Percentiles rank a stretch among this genome's conserved stretches.
phyloP scores from a whole-genome alignment of 1,140 invertebrate genomes.

The silkworm (Bombyx mori) region ASM3026992v2 NC_085129.1:4886501-4887000 shows the following conservation, averaged over 20 bases:
- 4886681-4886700: constrained; percentile 60
- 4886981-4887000: constrained; percentile 41
- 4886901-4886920: constrained; percentile 60
- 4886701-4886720: constrained; percentile 62
- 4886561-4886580: background rate
- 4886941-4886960: constrained; percentile 55
- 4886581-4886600: constrained; percentile 25
- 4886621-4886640: constrained; percentile 29
- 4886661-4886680: constrained; percentile 48
- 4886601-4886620: constrained; percentile 44
- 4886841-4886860: constrained; percentile 11
- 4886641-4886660: constrained; percentile 42
- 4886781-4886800: constrained; percentile 53
- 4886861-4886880: background rate
- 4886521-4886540: too few relatives aligned
- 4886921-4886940: constrained; percentile 46
- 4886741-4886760: constrained; percentile 59
- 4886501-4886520: too few relatives aligned
- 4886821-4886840: constrained; percentile 18
- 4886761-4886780: constrained; percentile 56
- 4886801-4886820: constrained; percentile 56
- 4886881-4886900: constrained; percentile 28
- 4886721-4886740: constrained; percentile 68
- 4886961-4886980: constrained; percentile 59
- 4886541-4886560: too few relatives aligned